phyloP scores from a whole-genome alignment of 2,888 invertebrate species.

The Sarcophaga caerulescens region DNA sequence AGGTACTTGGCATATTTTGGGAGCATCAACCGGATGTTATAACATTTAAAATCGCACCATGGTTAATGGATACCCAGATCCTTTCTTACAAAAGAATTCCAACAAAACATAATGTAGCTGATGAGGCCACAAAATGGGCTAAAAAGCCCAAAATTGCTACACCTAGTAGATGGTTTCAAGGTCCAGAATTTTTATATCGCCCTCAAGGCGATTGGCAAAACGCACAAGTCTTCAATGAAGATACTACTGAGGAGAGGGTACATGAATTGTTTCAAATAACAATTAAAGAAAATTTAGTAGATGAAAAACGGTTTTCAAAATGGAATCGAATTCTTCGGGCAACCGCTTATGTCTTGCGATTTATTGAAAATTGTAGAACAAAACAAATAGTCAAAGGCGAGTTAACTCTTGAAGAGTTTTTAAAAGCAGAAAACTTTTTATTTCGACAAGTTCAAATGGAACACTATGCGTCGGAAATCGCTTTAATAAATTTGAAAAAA shows the following conservation, averaged over 20 bases:
- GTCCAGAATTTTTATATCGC: background rate
- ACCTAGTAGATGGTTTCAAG: background rate
- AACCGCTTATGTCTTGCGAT: background rate
- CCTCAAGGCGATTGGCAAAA: background rate
- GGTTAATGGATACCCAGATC: too few species aligned
- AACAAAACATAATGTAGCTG: slow-evolving; percentile 1
- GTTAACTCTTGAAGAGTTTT: slow-evolving; percentile 26
- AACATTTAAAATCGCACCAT: too few species aligned
- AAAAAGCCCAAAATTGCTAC: background rate
- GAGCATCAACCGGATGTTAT: too few species aligned
- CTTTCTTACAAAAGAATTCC: background rate
- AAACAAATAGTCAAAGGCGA: slow-evolving; percentile 7
- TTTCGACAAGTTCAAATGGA: slow-evolving; percentile 24
- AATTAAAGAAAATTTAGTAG: background rate
- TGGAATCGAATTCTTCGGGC: slow-evolving; percentile 22
- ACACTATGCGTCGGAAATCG: slow-evolving; percentile 39
- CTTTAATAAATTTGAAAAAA: background rate
- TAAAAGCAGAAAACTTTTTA: slow-evolving; percentile 28
- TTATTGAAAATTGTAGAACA: slow-evolving; percentile 18
- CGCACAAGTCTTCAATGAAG: background rate
- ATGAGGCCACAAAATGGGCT: slow-evolving; percentile 2
- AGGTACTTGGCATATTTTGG: too few species aligned
- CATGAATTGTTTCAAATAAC: slow-evolving; percentile 12
- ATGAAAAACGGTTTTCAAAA: slow-evolving; percentile 37
- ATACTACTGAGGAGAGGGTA: slow-evolving; percentile 14